A percentile compares a stretch with the other conserved stretches of the same genome.
Evolutionary conservation across 2,113 vertebrate species (phyloP).

Genomic region (Crotalus tigris): DNA sequence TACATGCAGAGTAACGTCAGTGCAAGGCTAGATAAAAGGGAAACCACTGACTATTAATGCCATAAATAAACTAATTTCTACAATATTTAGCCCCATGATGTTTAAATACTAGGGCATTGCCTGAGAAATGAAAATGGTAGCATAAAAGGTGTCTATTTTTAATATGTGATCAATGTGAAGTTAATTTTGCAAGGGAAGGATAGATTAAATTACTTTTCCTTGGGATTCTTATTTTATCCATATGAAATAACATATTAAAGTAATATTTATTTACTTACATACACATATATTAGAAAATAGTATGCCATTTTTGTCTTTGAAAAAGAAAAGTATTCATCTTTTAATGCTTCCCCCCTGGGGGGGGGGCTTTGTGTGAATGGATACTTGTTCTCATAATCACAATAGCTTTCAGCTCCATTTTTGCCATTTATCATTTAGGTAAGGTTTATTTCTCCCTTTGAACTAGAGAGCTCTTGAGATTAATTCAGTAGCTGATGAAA

Average conservation of each 20-base stretch:
- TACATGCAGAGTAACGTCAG: too few species aligned
- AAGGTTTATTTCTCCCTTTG: background rate
- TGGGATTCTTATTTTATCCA: background rate
- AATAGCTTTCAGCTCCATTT: background rate
- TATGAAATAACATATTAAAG: background rate
- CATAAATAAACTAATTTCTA: background rate
- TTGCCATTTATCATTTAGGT: background rate
- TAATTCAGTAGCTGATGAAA: constrained; percentile 23
- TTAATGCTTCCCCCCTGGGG: background rate
- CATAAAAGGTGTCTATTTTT: too few species aligned
- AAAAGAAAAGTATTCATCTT: background rate
- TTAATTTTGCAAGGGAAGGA: too few species aligned
- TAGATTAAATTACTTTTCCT: too few species aligned
- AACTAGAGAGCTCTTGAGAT: constrained; percentile 8
- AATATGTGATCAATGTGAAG: too few species aligned
- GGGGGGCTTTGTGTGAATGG: background rate
- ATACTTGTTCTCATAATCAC: background rate
- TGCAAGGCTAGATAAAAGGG: too few species aligned
- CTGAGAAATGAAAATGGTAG: background rate
- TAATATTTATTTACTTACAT: background rate
- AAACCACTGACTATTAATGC: too few species aligned
- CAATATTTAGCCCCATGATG: background rate
- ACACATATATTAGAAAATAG: background rate
- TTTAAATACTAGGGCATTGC: background rate
- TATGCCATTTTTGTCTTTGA: background rate